These are phyloP conservation scores for Hipparchia sbordonii DNA, from an alignment of 2,888 invertebrate species.

Conservation along the genomic window DNA sequence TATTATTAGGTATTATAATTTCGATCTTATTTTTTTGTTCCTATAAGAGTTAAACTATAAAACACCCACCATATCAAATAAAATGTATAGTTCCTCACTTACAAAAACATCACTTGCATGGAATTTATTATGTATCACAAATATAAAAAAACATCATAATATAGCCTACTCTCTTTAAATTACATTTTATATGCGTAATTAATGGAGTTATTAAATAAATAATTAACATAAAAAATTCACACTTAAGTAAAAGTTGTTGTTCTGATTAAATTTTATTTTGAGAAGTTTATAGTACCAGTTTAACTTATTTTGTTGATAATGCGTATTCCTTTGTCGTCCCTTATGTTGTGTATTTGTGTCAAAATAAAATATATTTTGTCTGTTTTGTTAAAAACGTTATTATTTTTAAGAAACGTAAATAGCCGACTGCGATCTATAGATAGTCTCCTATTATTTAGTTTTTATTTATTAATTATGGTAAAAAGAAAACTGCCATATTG, in stretches of 20 bases:
- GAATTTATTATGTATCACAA: not conserved
- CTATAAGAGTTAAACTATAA: not conserved
- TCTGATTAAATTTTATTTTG: conserved; percentile 39
- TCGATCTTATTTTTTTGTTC: conserved; percentile 1
- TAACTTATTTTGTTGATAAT: conserved; percentile 57
- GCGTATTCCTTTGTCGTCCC: conserved; percentile 20
- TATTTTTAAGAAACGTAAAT: not conserved
- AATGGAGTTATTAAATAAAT: not conserved
- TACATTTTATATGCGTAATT: no score
- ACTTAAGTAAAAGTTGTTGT: conserved; percentile 32
- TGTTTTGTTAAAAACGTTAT: not conserved
- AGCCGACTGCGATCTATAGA: not conserved
- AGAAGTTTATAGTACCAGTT: conserved; percentile 50
- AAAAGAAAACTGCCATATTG: no score
- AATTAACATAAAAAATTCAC: not conserved
- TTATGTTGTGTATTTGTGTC: not conserved
- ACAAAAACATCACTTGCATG: not conserved
- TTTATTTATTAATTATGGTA: no score
- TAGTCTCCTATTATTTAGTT: no score
- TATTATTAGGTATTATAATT: not conserved
- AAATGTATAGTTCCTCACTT: conserved; percentile 6
- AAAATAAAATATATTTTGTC: not conserved
- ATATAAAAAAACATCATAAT: not conserved
- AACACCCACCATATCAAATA: conserved; percentile 6
- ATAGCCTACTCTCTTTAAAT: not conserved